Evolutionary conservation across 1,140 invertebrate genomes (phyloP), one percentile per base, ranked within the genome.

Genomic region (Ceratina australensis): DNA sequence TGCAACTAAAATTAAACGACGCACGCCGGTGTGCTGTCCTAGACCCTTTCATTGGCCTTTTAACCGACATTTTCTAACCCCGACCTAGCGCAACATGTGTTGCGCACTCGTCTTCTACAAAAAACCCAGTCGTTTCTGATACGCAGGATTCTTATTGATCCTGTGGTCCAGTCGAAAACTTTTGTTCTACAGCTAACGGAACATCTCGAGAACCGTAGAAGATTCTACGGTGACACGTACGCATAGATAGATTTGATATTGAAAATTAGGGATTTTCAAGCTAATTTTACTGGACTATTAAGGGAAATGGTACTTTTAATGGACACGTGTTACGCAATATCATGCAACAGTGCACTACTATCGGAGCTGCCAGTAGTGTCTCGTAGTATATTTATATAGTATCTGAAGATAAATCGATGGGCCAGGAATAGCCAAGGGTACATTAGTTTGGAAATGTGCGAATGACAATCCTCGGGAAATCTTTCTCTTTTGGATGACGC

Each of bases 1-100:
- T 18, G 20, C 33, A 28, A 52, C 74, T 71, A 71, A 76, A 76
- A 69, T 76, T 69, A 76, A 71, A 60, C 57, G 12, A 15, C 13
- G 47, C 56, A 13, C 49, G 18, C 50, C 15, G 67, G n/a, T 3
- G n/a, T 3, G 47, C 20, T 71, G 74, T 77, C 74, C 74, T 77
- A 77, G 74, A 77, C 74, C 74, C 74, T 77, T 77, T 52, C 57
- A 77, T 52, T 60, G 73, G 73, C 73, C 65, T 64, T 60, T 61
- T 69, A 76, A 61, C 74, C 74, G 66, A 71, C 67, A 77, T 77
- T 77, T 52, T 71, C 49, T 77, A 71, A 47, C 28, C 59, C 47
- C 67, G 74, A 77, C 74, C 74, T 71, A 77, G 18, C 74, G 66
- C 57, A 77, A 77, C 67, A 26, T 20, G 20, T 33, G 57, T 77